phyloP scores from a whole-genome alignment of 1,140 invertebrate genomes.

The Cyphomyrmex costatus region DNA sequence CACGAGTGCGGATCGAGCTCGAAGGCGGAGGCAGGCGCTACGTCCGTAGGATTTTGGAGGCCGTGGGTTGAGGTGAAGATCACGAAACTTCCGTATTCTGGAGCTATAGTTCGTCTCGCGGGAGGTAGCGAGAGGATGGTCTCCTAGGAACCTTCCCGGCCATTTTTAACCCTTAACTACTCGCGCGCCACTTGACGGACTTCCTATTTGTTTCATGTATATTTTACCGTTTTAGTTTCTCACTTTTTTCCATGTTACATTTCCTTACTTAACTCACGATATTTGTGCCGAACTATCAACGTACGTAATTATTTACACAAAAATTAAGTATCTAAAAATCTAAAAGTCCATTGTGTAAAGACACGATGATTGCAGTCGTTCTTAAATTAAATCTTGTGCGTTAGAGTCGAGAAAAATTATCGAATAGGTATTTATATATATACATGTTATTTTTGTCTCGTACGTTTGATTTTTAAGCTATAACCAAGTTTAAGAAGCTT shows the following conservation, averaged over 20 bases:
- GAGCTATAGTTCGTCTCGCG: slow-evolving; percentile 68
- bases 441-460: not conserved
- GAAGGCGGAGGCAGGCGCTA: slow-evolving; percentile 64
- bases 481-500: not conserved
- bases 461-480: not conserved
- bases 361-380: not conserved
- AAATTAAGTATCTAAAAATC: not conserved
- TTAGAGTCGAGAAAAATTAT: not conserved
- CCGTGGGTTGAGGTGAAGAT: slow-evolving; percentile 70
- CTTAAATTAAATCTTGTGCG: not conserved
- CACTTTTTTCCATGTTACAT: not conserved
- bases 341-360: not conserved
- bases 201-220: slow-evolving; percentile 45
- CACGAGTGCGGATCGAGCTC: slow-evolving; percentile 64
- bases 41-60: slow-evolving; percentile 72
- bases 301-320: not conserved
- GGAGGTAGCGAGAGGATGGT: slow-evolving; percentile 22
- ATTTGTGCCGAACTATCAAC: not conserved
- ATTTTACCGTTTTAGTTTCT: slow-evolving; percentile 51
- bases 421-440: not conserved
- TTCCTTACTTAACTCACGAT: slow-evolving; percentile 22
- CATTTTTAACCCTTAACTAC: slow-evolving; percentile 55
- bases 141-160: slow-evolving; percentile 6
- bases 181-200: slow-evolving; percentile 28
- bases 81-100: slow-evolving; percentile 72